Percentiles rank a stretch among this genome's conserved stretches.
Evolutionary conservation across 2,113 vertebrate species (phyloP).

Genomic region (Callaeas wilsoni): DNA sequence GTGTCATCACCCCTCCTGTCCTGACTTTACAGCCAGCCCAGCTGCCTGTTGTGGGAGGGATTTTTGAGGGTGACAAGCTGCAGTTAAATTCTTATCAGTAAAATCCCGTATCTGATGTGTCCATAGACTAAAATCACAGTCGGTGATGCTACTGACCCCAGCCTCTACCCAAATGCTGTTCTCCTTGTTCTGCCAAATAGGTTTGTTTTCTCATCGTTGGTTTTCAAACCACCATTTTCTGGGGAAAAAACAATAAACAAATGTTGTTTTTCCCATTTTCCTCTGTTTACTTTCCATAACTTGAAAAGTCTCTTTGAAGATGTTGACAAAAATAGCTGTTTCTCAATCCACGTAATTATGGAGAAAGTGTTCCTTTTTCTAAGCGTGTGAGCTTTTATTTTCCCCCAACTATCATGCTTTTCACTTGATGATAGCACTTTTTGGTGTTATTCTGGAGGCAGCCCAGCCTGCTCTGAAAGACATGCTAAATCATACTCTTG

Average conservation of each 20-base stretch:
- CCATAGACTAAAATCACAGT: not conserved
- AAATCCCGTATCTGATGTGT: not conserved
- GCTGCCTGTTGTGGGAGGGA: not conserved
- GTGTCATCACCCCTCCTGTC: not conserved
- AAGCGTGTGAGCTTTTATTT: not conserved
- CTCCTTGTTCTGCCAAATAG: not conserved
- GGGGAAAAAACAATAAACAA: rapidly evolving
- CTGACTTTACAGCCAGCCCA: not conserved
- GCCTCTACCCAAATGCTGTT: not conserved
- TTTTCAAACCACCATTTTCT: not conserved
- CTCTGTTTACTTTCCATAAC: not conserved
- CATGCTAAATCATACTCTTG: not conserved
- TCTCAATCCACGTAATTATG: not conserved
- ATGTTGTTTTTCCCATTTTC: not conserved
- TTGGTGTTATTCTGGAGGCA: not conserved
- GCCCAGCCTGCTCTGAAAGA: not conserved
- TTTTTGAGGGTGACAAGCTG: not conserved
- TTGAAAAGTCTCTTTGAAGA: not conserved
- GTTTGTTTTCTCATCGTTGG: not conserved
- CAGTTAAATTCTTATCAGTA: not conserved
- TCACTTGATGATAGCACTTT: not conserved
- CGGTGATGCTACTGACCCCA: not conserved
- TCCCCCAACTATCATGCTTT: not conserved
- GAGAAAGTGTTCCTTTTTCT: not conserved
- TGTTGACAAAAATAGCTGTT: not conserved